Evolutionary conservation across 2,113 vertebrate species (phyloP).

Genomic region (Phaethon lepturus): DNA sequence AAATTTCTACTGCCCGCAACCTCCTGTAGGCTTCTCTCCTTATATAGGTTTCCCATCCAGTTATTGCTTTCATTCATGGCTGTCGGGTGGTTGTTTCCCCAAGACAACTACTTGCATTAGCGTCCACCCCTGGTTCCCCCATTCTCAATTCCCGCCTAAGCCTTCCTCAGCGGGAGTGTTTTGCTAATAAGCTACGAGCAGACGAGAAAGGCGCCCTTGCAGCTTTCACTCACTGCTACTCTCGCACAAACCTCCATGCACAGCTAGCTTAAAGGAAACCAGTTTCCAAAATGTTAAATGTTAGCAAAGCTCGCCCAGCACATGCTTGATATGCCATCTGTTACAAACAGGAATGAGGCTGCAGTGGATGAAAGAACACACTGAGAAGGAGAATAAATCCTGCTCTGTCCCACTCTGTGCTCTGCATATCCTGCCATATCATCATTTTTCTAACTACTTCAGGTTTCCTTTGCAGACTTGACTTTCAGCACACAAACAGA

Average conservation of each 20-base stretch:
- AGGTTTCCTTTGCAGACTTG: background rate
- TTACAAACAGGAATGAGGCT: background rate
- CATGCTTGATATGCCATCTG: background rate
- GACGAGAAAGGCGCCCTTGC: background rate
- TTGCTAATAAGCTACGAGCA: background rate
- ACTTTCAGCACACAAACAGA: background rate
- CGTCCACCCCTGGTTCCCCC: rapidly evolving
- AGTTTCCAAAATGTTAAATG: background rate
- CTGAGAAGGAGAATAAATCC: background rate
- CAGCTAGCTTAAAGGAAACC: background rate
- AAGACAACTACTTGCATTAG: background rate
- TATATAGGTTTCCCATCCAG: background rate
- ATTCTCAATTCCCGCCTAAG: background rate
- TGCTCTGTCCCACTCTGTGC: background rate
- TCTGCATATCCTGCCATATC: background rate
- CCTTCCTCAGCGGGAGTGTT: background rate
- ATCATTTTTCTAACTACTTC: background rate
- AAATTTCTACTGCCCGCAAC: background rate
- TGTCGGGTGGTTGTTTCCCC: background rate
- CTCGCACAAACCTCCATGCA: background rate
- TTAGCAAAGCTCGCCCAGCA: background rate
- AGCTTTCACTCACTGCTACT: background rate
- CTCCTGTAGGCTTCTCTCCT: background rate
- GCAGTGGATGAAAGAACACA: background rate
- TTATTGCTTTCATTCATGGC: background rate